A percentile compares a stretch with the other conserved stretches of the same genome.
Evolutionary conservation across 2,113 vertebrate genomes (phyloP).

Genomic region (Arothron firmamentum): DNA sequence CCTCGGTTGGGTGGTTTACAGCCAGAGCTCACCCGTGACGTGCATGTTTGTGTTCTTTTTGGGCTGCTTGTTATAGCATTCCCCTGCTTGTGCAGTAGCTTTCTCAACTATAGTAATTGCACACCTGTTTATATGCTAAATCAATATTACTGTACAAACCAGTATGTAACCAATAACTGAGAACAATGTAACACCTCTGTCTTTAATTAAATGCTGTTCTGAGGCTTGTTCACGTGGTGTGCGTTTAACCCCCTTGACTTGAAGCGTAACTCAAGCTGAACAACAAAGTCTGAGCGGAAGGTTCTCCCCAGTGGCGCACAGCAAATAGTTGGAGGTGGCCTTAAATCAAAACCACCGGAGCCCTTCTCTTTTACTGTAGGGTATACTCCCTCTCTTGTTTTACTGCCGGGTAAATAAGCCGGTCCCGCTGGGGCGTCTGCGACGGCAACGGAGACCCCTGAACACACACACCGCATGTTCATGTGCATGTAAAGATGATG

Average conservation of each 20-base stretch:
- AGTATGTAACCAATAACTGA: conserved; percentile 62
- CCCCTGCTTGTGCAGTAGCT: conserved; percentile 51
- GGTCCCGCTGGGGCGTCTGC: conserved; percentile 72
- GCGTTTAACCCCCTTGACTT: conserved; percentile 13
- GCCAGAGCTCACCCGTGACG: conserved; percentile 14
- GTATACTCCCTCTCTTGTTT: conserved; percentile 72
- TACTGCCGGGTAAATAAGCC: conserved; percentile 75
- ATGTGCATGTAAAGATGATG: conserved; percentile 53
- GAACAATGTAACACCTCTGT: conserved; percentile 69
- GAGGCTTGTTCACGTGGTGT: conserved; percentile 46
- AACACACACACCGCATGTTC: conserved; percentile 49
- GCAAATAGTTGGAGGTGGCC: conserved; percentile 51
- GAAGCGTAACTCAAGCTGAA: conserved; percentile 48
- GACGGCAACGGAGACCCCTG: conserved; percentile 71
- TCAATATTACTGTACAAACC: conserved; percentile 63
- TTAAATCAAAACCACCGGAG: conserved; percentile 68
- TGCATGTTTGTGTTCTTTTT: conserved; percentile 37
- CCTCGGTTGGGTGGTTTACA: conserved; percentile 25
- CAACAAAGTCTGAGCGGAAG: conserved; percentile 34
- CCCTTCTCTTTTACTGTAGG: conserved; percentile 53
- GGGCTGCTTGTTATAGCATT: background rate
- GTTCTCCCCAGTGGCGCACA: conserved; percentile 58
- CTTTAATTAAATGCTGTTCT: conserved; percentile 70
- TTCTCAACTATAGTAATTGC: conserved; percentile 67
- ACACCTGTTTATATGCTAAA: conserved; percentile 57